Conservation (phyloP, 2,888 invertebrate species). For the Mimachlamys varia region DNA sequence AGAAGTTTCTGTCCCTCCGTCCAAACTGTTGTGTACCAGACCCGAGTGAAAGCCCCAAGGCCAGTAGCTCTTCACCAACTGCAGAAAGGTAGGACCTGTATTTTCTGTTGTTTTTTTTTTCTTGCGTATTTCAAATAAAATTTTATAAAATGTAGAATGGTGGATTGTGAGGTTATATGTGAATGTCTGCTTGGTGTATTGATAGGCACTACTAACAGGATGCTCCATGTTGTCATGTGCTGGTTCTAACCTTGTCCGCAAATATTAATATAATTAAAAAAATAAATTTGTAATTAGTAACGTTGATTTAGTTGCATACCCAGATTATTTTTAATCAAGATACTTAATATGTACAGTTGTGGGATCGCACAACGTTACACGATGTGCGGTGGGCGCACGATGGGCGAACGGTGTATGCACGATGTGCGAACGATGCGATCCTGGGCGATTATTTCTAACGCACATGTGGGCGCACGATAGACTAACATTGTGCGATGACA, state of each 20-base stretch:
- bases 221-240: neutral
- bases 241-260: neutral
- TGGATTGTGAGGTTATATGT: neutral
- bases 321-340: neutral
- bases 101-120: neutral
- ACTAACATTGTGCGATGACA: no score
- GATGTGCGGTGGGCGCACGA: no score
- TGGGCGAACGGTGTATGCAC: no score
- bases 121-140: neutral
- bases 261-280: neutral
- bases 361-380: no score
- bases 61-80: constrained; percentile 31
- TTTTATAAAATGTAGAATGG: neutral
- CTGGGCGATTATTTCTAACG: no score
- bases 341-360: no score
- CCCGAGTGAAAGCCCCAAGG: constrained; percentile 59
- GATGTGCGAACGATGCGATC: no score
- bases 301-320: neutral
- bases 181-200: neutral
- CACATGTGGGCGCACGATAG: no score
- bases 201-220: neutral
- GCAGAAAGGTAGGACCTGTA: neutral
- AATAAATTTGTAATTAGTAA: neutral
- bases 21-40: constrained; percentile 84
- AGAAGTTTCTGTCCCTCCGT: constrained; percentile 89